Evolutionary conservation across 2,797 vertebrate genomes (phyloP), one percentile per base, ranked within the genome.

Genomic region (Alosa sapidissima): DNA sequence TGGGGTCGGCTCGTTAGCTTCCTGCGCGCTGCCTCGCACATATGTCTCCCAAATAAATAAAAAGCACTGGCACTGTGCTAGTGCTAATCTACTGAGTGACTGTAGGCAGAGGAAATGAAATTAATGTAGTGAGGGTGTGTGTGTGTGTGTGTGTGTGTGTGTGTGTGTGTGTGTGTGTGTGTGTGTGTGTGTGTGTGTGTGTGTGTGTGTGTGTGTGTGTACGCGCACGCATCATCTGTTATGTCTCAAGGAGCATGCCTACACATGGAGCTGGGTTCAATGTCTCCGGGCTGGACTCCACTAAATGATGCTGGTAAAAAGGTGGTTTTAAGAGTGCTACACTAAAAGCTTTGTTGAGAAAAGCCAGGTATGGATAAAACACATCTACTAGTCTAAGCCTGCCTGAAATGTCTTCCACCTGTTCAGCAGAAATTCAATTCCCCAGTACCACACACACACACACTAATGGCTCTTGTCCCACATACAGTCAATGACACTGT

Each of bases 31-130:
- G 65, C 28, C 3, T 2, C 6, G 41, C 36, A 7, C 72, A 78
- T 47, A 47, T 78, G 72, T 78, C 72, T 45, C 68, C 58, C 82
- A n/a, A 85, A 75, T 84, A 88, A 86, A 85, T 81, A 19, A 68
- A 81, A 78, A 48, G 11, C 83, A 84, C 16, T 13, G 11, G n/a
- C 41, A 0, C 16, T 84, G 48, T n/a, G 36, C 81, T 82, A 72
- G 28, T 52, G 65, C 84, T 87, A 48, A 85, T 84, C 65, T 85
- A 84, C 51, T n/a, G 2, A 82, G 65, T 52, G 41, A 84, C 51
- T n/a, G 2, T 24, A 2, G 54, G 52, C 55, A 21, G 13, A 54
- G 72, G 72, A 78, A 78, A 78, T 45, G 5, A 78, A 78, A 75
- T 75, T 13, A 75, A 75, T 45, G 68, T 75, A 33, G 55, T n/a